phyloP scores from a whole-genome alignment of 2,888 invertebrate genomes.

The Meganola albula region DNA sequence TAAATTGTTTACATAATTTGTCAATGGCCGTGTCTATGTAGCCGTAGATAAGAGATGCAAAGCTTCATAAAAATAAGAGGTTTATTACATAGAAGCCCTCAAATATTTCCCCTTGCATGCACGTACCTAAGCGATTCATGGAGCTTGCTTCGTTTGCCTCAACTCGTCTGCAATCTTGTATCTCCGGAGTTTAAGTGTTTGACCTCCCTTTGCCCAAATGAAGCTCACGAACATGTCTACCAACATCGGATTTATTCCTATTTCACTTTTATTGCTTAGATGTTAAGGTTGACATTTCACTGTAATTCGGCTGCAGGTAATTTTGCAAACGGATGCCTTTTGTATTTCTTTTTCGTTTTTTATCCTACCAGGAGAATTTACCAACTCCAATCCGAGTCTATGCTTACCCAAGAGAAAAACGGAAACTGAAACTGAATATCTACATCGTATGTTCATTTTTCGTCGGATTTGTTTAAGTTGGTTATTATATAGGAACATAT shows the following conservation, averaged over 20 bases:
- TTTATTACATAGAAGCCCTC: slow-evolving; percentile 41
- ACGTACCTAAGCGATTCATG: slow-evolving; percentile 63
- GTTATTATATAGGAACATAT: too few relatives aligned
- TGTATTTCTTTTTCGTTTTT: slow-evolving; percentile 68
- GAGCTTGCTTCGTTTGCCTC: slow-evolving; percentile 66
- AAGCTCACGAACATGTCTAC: slow-evolving; percentile 58
- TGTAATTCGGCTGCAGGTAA: slow-evolving; percentile 29
- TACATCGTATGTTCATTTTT: slow-evolving; percentile 35
- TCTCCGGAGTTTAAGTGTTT: slow-evolving; percentile 70
- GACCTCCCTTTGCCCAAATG: slow-evolving; percentile 70
- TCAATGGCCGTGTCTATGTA: too few relatives aligned
- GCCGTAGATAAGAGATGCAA: slow-evolving; percentile 23
- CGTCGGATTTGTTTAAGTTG: slow-evolving; percentile 16
- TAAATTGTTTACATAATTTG: neutral
- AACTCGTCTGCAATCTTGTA: slow-evolving; percentile 70
- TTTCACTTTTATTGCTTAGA: slow-evolving; percentile 35
- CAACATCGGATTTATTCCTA: slow-evolving; percentile 36
- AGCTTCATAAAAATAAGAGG: slow-evolving; percentile 30
- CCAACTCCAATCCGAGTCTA: slow-evolving; percentile 60
- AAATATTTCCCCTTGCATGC: slow-evolving; percentile 52
- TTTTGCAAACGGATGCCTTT: slow-evolving; percentile 50
- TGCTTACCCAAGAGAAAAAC: slow-evolving; percentile 46
- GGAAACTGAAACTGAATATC: slow-evolving; percentile 34
- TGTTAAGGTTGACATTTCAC: slow-evolving; percentile 37
- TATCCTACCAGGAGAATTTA: slow-evolving; percentile 56